Conservation (phyloP, 2,113 vertebrate genomes). For the Pomatostomus ruficeps region DNA sequence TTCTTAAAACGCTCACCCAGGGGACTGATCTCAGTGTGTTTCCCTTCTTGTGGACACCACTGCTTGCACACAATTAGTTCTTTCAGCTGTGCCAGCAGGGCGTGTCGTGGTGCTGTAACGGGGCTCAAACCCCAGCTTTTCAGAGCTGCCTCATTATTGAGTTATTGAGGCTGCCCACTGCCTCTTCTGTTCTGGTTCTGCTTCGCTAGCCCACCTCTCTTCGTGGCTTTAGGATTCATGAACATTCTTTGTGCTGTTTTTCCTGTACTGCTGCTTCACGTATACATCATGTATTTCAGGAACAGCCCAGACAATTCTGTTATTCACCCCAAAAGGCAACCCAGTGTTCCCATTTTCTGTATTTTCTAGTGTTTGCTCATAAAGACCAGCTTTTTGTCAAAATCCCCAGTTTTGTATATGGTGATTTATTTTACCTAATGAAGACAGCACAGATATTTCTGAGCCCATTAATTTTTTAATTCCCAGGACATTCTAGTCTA, state of each 20-base stretch:
- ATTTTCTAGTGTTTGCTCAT: not conserved
- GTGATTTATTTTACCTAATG: not conserved
- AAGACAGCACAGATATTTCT: not conserved
- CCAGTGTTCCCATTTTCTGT: not conserved
- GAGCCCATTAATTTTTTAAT: slow-evolving; percentile 28
- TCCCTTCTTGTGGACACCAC: not conserved
- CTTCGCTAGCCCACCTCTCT: not conserved
- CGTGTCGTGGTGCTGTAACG: not conserved
- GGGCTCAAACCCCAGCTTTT: not conserved
- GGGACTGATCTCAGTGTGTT: not conserved
- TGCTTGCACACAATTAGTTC: not conserved
- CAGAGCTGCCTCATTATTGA: not conserved
- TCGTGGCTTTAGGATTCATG: not conserved
- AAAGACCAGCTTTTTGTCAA: not conserved
- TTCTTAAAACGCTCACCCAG: not conserved
- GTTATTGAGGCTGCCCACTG: not conserved
- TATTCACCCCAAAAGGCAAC: not conserved
- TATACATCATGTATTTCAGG: not conserved
- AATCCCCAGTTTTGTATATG: not conserved
- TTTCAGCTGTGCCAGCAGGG: not conserved
- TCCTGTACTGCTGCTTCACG: not conserved
- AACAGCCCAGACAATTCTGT: not conserved
- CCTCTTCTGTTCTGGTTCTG: not conserved
- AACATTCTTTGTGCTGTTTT: not conserved
- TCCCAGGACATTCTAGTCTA: not conserved